A percentile compares a stretch with the other conserved stretches of the same genome.
These are phyloP conservation scores for Lepidothrix coronata DNA, from an alignment of 2,113 vertebrate genomes.

Conservation along the genomic window DNA sequence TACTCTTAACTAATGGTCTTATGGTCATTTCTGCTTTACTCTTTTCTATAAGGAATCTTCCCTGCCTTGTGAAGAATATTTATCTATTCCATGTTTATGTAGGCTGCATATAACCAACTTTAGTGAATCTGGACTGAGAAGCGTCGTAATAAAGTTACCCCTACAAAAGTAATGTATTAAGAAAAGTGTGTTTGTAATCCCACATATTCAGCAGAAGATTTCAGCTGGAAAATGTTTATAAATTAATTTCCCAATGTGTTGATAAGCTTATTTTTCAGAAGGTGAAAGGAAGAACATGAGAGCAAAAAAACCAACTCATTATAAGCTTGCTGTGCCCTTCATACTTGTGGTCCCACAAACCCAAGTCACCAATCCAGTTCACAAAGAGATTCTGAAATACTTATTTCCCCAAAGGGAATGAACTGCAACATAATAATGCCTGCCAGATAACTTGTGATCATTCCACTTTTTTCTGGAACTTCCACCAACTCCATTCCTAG, in stretches of 20 bases:
- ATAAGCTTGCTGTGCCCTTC: neutral
- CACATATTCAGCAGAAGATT: neutral
- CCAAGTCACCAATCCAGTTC: neutral
- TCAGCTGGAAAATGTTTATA: neutral
- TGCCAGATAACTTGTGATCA: neutral
- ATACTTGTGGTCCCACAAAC: neutral
- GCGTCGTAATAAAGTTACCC: neutral
- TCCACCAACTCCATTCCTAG: neutral
- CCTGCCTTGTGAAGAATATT: neutral
- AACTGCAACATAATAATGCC: neutral
- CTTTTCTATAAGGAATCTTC: neutral
- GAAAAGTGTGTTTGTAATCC: neutral
- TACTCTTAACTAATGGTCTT: neutral
- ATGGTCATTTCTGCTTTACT: neutral
- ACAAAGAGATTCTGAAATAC: neutral
- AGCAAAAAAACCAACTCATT: neutral
- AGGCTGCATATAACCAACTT: neutral
- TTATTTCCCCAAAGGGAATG: neutral
- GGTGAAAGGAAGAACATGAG: neutral
- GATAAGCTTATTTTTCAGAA: neutral
- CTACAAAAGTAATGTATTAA: neutral
- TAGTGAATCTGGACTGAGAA: neutral
- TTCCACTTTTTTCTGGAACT: neutral
- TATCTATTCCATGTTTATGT: neutral
- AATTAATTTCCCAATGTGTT: neutral